A percentile compares a stretch with the other conserved stretches of the same genome.
These are phyloP conservation scores for Trichacis sp. DNA, from an alignment of 2,888 invertebrate genomes.

Conservation along the genomic window DNA sequence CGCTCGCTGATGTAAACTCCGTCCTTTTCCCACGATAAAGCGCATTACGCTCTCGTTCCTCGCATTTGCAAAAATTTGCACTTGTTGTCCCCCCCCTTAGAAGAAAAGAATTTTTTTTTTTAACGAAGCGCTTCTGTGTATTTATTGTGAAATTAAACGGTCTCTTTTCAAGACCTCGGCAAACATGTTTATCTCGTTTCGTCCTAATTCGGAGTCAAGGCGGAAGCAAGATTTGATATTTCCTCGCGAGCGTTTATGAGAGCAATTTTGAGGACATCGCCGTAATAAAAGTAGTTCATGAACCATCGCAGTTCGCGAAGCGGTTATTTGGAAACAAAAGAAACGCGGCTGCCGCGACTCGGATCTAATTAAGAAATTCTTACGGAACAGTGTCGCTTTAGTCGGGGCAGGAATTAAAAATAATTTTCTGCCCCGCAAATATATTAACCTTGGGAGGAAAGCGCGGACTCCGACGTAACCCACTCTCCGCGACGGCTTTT, in stretches of 20 bases:
- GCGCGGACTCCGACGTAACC: constrained; percentile 22
- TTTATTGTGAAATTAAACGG: constrained; percentile 15
- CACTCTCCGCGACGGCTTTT: constrained; percentile 36
- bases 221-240: constrained; percentile 36
- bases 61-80: not conserved
- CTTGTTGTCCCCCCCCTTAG: too few species aligned
- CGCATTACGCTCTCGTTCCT: not conserved
- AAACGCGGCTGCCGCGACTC: constrained; percentile 50
- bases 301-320: constrained; percentile 46
- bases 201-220: constrained; percentile 19
- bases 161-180: constrained; percentile 8
- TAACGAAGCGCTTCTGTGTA: too few species aligned
- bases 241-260: constrained; percentile 26
- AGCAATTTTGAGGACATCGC: constrained; percentile 34
- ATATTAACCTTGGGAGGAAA: constrained; percentile 57
- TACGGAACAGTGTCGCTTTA: constrained; percentile 57
- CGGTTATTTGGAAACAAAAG: constrained; percentile 52
- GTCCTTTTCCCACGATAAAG: constrained; percentile 41
- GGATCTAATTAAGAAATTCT: constrained; percentile 66
- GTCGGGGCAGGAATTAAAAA: constrained; percentile 60
- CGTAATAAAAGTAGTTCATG: constrained; percentile 41
- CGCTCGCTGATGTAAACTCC: constrained; percentile 38
- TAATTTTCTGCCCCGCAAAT: constrained; percentile 63
- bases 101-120: too few species aligned
- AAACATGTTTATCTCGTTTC: constrained; percentile 31